Percentiles rank a stretch among this genome's conserved stretches.
Conservation (phyloP, 1,140 invertebrate genomes). For the Eciton burchellii region DNA sequence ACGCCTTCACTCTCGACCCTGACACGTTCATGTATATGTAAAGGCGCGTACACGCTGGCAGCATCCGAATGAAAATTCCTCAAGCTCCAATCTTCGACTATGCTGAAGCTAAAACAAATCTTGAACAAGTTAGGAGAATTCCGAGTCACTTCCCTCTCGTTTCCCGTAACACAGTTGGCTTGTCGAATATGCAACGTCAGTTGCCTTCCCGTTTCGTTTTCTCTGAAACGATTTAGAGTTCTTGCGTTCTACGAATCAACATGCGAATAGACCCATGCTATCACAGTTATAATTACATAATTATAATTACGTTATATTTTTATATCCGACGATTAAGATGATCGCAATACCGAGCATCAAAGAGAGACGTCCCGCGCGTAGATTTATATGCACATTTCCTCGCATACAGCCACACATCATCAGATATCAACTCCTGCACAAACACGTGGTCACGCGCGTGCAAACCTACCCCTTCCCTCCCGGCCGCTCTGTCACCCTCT, state of each 20-base stretch:
- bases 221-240: constrained; percentile 1
- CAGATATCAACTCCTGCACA: constrained; percentile 33
- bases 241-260: neutral
- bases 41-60: neutral
- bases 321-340: constrained; percentile 27
- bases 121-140: constrained; percentile 7
- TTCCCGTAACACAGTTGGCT: neutral
- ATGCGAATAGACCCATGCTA: neutral
- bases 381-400: constrained; percentile 57
- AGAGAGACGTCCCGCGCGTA: constrained; percentile 23
- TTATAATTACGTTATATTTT: neutral
- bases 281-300: neutral
- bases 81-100: constrained; percentile 30
- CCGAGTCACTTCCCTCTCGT: neutral
- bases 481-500: constrained; percentile 31
- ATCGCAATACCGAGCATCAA: constrained; percentile 49
- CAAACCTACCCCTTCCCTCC: constrained; percentile 23
- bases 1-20: constrained; percentile 32
- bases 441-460: constrained; percentile 57
- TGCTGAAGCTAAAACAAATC: constrained; percentile 36
- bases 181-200: neutral
- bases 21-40: constrained; percentile 39
- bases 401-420: neutral
- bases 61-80: constrained; percentile 40
- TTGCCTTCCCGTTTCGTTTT: constrained; percentile 3